phyloP scores from a whole-genome alignment of 2,113 vertebrate species.

The Lagopus muta region DNA sequence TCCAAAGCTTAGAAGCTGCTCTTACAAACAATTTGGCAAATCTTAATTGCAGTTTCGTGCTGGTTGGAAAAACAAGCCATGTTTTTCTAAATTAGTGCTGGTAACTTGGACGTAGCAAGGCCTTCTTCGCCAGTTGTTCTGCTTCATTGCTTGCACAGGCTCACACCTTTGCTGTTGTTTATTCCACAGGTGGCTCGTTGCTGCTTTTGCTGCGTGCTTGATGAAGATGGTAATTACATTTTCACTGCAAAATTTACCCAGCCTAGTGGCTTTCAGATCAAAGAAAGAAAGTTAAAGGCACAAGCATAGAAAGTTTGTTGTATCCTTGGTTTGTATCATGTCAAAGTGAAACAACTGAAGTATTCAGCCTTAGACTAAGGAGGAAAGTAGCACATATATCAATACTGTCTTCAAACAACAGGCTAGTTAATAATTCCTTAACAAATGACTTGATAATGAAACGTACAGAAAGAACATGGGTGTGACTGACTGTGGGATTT shows the following conservation, averaged over 20 bases:
- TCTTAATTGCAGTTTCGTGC: background rate
- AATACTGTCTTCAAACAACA: background rate
- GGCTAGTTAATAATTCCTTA: conserved; percentile 16
- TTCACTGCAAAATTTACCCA: background rate
- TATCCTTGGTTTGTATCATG: background rate
- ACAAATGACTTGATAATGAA: background rate
- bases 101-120: background rate
- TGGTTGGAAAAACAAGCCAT: background rate
- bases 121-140: background rate
- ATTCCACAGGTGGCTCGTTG: conserved; percentile 90
- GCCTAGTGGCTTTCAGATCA: background rate
- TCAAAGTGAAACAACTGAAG: background rate
- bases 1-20: background rate
- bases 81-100: background rate
- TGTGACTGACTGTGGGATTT: background rate
- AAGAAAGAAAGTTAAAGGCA: background rate
- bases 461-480: background rate
- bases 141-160: background rate
- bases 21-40: background rate
- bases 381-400: background rate
- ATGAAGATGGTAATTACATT: conserved; percentile 83
- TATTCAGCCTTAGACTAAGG: background rate
- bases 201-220: conserved; percentile 89
- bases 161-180: conserved; percentile 27
- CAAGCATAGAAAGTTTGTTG: background rate